Base-by-base conservation (phyloP, 2,888 invertebrate species). In the Amiota minor region DNA sequence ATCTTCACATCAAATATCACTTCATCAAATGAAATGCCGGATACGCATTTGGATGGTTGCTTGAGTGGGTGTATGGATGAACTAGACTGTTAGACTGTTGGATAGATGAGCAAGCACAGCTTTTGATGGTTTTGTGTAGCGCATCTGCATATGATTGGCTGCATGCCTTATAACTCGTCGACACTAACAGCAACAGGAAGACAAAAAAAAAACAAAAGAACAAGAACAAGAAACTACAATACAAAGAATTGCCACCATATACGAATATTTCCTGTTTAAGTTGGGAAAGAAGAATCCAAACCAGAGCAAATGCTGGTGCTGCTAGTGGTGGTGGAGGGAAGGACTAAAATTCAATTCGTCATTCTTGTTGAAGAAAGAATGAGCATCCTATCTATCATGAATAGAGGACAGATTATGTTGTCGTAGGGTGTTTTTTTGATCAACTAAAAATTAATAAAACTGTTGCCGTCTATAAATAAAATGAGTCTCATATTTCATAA, bases 1-100 rank as follows among this genome's bases (percentile, higher is more conserved):
- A 68, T 68, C 67, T 68, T 50, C 50, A n/a, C 50, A 68, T 68
- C 67, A 50, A 68, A 68, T 68, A 68, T 68, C 67, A 68, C 67
- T 68, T 68, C 67, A 68, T 68, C 67, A 68, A 68, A 62, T 35
- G 35, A 62, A 62, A n/a, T 35, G 35, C 45, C 35, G 35, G 35
- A 16, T 62, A 18, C 59, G 53, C n/a, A n/a, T 50, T 12, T 50
- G 53, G 12, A n/a, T 50, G 53, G 12, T 12, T 50, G 50, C 0
- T 50, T 50, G 53, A 3, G 53, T 50, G 53, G 14, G 12, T 50
- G n/a, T 50, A n/a, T n/a, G 14, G n/a, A 59, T n/a, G 23, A 35
- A 35, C 3, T 23, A 2, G 1, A 35, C 35, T 35, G 35, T 6
- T 35, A 35, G 35, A 35, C 35, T 35, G 35, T 3, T 35, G 35